These are phyloP conservation scores for Danaus plexippus DNA, from an alignment of 1,140 invertebrate genomes.

Conservation along the genomic window DNA sequence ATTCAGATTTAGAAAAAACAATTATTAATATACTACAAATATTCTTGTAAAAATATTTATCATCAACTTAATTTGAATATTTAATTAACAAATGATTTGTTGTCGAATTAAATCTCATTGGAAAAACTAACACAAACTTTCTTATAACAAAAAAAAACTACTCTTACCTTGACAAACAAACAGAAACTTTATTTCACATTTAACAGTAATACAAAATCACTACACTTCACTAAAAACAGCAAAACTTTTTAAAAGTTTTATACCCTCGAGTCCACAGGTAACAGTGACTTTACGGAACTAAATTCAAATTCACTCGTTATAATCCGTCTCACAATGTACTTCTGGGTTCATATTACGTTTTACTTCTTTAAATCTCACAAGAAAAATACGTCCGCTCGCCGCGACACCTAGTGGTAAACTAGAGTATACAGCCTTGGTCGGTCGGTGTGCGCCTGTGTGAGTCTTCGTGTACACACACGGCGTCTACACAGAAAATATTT, in stretches of 20 bases:
- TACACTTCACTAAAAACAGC: slow-evolving; percentile 15
- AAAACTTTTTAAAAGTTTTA: slow-evolving; percentile 15
- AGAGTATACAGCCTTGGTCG: slow-evolving; percentile 42
- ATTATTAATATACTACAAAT: no score
- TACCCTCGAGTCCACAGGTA: slow-evolving; percentile 15
- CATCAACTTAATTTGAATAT: no score
- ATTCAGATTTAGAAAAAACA: no score
- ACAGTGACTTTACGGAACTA: slow-evolving; percentile 9
- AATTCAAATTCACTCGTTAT: slow-evolving; percentile 13
- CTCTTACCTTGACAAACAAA: slow-evolving; percentile 18
- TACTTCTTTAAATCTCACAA: slow-evolving; percentile 14
- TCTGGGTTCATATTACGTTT: slow-evolving; percentile 25
- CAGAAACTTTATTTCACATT: slow-evolving; percentile 9
- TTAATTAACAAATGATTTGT: no score
- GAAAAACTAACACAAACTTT: not conserved
- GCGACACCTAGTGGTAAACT: slow-evolving; percentile 33
- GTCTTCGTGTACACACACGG: slow-evolving; percentile 24
- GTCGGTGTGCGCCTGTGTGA: slow-evolving; percentile 34
- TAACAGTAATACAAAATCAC: slow-evolving; percentile 12
- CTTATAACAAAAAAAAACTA: not conserved
- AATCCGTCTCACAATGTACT: slow-evolving; percentile 9
- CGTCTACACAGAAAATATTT: slow-evolving; percentile 21
- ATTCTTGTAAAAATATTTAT: no score
- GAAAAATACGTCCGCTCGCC: slow-evolving; percentile 19
- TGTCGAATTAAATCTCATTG: not conserved